Conservation (phyloP, 2,113 vertebrate species). For the Strix aluco region DNA sequence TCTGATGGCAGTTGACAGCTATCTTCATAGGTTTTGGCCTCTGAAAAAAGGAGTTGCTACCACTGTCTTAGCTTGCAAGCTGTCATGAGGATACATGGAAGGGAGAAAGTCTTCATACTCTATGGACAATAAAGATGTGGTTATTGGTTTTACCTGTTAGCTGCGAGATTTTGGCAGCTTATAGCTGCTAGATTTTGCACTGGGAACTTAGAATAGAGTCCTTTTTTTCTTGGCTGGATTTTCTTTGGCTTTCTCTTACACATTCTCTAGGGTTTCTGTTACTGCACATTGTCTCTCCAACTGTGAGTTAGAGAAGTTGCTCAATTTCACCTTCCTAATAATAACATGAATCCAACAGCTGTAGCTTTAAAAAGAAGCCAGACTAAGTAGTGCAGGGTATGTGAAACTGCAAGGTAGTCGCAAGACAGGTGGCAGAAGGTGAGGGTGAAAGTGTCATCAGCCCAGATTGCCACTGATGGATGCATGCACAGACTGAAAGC, state of each 20-base stretch:
- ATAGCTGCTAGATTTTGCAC: not conserved
- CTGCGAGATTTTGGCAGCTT: not conserved
- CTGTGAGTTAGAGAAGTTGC: not conserved
- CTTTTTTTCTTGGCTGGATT: not conserved
- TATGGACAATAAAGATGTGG: not conserved
- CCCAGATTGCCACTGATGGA: not conserved
- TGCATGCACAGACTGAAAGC: not conserved
- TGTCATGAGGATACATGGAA: not conserved
- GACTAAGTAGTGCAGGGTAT: not conserved
- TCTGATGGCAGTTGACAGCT: not conserved
- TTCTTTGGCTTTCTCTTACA: not conserved
- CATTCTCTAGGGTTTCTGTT: not conserved
- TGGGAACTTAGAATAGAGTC: not conserved
- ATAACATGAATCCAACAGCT: not conserved
- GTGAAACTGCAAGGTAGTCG: not conserved
- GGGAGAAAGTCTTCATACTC: not conserved
- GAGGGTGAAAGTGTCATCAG: not conserved
- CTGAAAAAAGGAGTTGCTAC: not conserved
- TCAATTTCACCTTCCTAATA: not conserved
- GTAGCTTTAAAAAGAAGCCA: not conserved
- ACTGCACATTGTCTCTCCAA: not conserved
- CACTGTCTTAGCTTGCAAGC: not conserved
- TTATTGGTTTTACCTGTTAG: not conserved
- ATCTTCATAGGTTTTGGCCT: not conserved
- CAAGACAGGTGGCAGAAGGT: not conserved